phyloP scores from a whole-genome alignment of 92 coral and sea anemone species.

The Palythoa grandiflora region DNA sequence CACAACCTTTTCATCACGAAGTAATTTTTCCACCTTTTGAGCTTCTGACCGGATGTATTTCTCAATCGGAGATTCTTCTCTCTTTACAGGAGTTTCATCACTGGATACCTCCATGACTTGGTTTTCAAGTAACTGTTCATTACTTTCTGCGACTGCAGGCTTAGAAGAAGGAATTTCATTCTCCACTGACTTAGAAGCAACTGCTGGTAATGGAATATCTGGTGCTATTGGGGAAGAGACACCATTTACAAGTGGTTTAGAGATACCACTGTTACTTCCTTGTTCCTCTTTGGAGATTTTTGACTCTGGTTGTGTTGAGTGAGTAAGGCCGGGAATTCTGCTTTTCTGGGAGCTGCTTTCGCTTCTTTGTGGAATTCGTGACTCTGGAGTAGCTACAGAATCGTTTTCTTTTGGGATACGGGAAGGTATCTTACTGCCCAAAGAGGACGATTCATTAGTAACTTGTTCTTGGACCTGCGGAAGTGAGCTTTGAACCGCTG shows the following conservation, averaged over 20 bases:
- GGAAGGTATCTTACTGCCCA: constrained; percentile 52
- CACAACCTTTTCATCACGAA: constrained; percentile 80
- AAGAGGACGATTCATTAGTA: constrained; percentile 29
- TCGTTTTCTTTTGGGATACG: constrained; percentile 44
- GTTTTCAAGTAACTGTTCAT: constrained; percentile 13
- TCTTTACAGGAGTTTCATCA: constrained; percentile 23
- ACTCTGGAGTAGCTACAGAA: constrained; percentile 37
- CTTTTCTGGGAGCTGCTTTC: constrained; percentile 36
- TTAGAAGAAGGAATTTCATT: constrained; percentile 40
- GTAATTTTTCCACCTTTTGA: constrained; percentile 79
- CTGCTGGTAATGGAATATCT: constrained; percentile 22
- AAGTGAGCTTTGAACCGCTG: constrained; percentile 28
- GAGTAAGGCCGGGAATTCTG: constrained; percentile 34
- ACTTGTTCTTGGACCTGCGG: constrained; percentile 41
- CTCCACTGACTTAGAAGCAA: constrained; percentile 32
- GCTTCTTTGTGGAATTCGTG: constrained; percentile 40
- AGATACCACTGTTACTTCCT: constrained; percentile 30
- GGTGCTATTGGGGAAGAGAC: constrained; percentile 23
- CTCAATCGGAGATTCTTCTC: constrained; percentile 62
- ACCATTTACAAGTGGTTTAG: constrained; percentile 40
- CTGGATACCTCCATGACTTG: constrained; percentile 12
- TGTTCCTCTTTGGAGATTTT: constrained; percentile 37
- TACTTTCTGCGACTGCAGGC: constrained; percentile 13
- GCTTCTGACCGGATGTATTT: constrained; percentile 84
- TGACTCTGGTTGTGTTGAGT: constrained; percentile 52